Evolutionary conservation across 2,113 vertebrate genomes (phyloP).

Genomic region (Strigops habroptila): DNA sequence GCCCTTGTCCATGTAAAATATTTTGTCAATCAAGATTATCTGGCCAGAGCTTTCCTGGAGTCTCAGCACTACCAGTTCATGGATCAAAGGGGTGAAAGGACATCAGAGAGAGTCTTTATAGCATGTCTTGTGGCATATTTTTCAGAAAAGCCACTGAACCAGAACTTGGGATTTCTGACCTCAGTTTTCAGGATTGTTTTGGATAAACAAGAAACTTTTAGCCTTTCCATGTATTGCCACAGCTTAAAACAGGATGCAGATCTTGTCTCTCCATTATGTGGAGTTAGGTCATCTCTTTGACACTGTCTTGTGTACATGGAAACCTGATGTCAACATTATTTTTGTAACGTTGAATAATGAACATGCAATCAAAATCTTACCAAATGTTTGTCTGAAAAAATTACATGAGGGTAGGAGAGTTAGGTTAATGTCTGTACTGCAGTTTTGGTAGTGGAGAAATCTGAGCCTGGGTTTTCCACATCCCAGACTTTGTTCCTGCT

Average conservation of each 20-base stretch:
- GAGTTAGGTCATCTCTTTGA: background rate
- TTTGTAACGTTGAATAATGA: background rate
- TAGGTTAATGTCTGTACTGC: background rate
- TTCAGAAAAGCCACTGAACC: background rate
- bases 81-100: background rate
- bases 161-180: background rate
- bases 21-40: constrained; percentile 29
- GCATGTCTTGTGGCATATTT: background rate
- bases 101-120: background rate
- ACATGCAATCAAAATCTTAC: background rate
- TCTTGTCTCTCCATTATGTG: background rate
- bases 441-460: background rate
- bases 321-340: background rate
- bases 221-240: background rate
- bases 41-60: constrained; percentile 1
- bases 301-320: accelerated
- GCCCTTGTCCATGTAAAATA: background rate
- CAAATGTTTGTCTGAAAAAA: background rate
- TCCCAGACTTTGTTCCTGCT: background rate
- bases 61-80: background rate
- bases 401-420: background rate
- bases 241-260: background rate
- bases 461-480: background rate
- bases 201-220: background rate
- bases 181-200: background rate